Conservation (phyloP, 1,140 invertebrate species). For the Drosophila burlai region DNA sequence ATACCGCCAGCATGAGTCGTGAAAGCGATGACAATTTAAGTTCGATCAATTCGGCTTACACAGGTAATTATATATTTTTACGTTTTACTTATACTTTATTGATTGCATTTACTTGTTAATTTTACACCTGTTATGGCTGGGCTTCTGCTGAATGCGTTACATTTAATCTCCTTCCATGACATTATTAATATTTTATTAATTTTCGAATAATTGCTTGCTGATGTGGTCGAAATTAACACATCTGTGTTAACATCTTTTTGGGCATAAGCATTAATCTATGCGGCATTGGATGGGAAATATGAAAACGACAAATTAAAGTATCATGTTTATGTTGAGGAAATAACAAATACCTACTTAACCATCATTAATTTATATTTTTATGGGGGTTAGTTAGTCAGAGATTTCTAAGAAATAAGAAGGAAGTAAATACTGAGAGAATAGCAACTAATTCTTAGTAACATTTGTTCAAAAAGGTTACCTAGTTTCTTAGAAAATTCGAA, state of each 20-base stretch:
- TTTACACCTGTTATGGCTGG: slow-evolving; percentile 36
- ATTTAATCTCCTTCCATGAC: slow-evolving; percentile 50
- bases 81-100: slow-evolving; percentile 37
- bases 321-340: not conserved
- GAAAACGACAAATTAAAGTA: not conserved
- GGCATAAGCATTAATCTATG: slow-evolving; percentile 5
- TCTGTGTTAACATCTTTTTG: slow-evolving; percentile 29
- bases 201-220: slow-evolving; percentile 38
- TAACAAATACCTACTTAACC: not conserved
- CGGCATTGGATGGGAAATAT: not conserved
- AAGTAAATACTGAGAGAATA: not conserved
- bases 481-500: not conserved
- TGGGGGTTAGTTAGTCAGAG: not conserved
- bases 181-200: slow-evolving; percentile 50
- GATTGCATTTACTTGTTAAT: slow-evolving; percentile 40
- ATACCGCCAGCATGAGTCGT: slow-evolving; percentile 84
- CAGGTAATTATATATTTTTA: slow-evolving; percentile 75
- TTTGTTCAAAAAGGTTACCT: not conserved
- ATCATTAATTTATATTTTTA: not conserved
- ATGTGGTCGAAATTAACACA: slow-evolving; percentile 46
- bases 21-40: slow-evolving; percentile 85
- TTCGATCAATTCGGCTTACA: slow-evolving; percentile 83
- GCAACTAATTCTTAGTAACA: not conserved
- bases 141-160: slow-evolving; percentile 50
- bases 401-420: not conserved